Base-by-base conservation (phyloP, 2,113 vertebrate genomes). In the Sciurus niger region DNA sequence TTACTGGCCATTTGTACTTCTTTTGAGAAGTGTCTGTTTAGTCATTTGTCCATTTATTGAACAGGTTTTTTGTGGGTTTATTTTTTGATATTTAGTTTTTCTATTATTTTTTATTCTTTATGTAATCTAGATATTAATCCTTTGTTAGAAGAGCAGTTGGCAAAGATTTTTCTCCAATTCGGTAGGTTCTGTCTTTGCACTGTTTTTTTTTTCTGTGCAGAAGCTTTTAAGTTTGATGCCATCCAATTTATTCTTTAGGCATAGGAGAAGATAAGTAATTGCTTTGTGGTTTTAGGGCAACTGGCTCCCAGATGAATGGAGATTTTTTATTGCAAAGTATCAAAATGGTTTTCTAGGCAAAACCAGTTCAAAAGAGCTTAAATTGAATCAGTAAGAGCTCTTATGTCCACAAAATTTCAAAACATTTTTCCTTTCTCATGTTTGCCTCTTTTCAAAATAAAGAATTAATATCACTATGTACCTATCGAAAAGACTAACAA, bases 261-360 rank as follows among this genome's bases (percentile, higher is more conserved):
- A 51, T 79, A 55, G 68, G 32, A 92, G 24, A 88, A 92, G 51
- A 68, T 90, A 96, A 67, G 34, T 79, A 97, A 74, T 89, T 96
- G 55, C 32, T 92, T 93, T 96, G 48, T 96, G 58, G 63, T 90
- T 97, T 89, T 83, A 53, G 25, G 77, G 83, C 22, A 89, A 97
- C 30, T n/a, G 58, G 16, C 8, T 96, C 48, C 30, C 79, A 70
- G 70, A 91, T 16, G 48, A 18, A 70, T 63, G 85, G 95, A 84
- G 28, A 96, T 92, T 46, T 96, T 98, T 98, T 97, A 93, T 90
- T 96, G 70, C 74, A 94, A 93, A 94, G 90, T 83, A 97, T 96
- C 32, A 96, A 97, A 92, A 67, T n/a, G 63, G n/a, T 78, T 96
- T 98, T 87, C 76, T 77, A 97, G 95, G 46, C 80, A 98, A 88